Percentiles rank a stretch among this genome's conserved stretches.
phyloP scores from a whole-genome alignment of 2,888 invertebrate genomes.

The Eucera pruinosa region DNA sequence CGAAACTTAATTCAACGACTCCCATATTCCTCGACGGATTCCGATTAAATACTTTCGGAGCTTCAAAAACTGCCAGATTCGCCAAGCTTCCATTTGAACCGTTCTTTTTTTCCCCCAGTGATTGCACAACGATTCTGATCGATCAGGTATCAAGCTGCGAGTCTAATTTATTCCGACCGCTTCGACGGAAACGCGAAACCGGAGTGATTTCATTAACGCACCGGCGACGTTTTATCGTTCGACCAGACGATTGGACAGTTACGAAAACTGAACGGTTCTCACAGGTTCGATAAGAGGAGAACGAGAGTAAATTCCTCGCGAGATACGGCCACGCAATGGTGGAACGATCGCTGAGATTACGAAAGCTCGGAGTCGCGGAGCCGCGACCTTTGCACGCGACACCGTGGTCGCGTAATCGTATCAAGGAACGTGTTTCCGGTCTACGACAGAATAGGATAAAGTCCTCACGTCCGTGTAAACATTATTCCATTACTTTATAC shows the following conservation, averaged over 20 bases:
- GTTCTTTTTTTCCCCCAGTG: not conserved
- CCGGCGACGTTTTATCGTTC: slow-evolving; percentile 37
- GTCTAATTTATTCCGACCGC: slow-evolving; percentile 36
- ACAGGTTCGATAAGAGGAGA: slow-evolving; percentile 40
- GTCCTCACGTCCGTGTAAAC: slow-evolving; percentile 10
- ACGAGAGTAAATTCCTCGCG: slow-evolving; percentile 38
- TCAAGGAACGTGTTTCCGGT: slow-evolving; percentile 62
- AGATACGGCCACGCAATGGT: slow-evolving; percentile 16
- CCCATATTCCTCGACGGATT: not conserved
- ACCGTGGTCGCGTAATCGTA: slow-evolving; percentile 52
- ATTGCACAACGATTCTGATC: slow-evolving; percentile 27
- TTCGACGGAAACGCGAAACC: slow-evolving; percentile 41
- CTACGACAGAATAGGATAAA: slow-evolving; percentile 10
- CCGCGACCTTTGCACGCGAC: slow-evolving; percentile 63
- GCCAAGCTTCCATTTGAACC: not conserved
- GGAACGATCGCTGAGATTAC: slow-evolving; percentile 49
- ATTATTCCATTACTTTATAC: not conserved
- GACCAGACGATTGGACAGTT: slow-evolving; percentile 21
- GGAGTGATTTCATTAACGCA: slow-evolving; percentile 44
- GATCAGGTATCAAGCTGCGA: not conserved
- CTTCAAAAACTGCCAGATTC: too few relatives aligned
- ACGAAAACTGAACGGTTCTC: slow-evolving; percentile 50
- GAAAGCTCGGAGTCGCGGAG: slow-evolving; percentile 58
- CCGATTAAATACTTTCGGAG: too few relatives aligned
- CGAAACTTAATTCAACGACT: slow-evolving; percentile 34